These are phyloP conservation scores for Indri indri DNA, from an alignment of 2,113 vertebrate species.

Conservation along the genomic window DNA sequence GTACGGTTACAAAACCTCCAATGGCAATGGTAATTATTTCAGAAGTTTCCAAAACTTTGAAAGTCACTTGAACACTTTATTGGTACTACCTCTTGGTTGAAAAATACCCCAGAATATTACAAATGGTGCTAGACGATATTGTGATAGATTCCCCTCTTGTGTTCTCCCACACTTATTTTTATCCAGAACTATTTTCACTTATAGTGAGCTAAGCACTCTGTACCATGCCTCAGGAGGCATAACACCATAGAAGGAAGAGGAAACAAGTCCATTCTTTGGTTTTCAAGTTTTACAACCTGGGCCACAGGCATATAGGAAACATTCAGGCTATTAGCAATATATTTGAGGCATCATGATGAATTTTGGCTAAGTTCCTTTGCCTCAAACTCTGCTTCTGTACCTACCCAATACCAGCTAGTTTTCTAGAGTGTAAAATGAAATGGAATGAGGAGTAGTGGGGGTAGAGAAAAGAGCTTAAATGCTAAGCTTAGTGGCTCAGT, in stretches of 20 bases:
- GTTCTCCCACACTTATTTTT: not conserved
- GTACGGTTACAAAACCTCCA: not conserved
- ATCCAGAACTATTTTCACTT: not conserved
- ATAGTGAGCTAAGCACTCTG: not conserved
- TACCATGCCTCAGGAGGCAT: not conserved
- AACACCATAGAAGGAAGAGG: not conserved
- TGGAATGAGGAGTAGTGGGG: not conserved
- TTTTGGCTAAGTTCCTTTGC: not conserved
- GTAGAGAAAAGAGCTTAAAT: not conserved
- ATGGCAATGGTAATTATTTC: not conserved
- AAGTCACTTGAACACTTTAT: slow-evolving; percentile 4
- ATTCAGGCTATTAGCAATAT: not conserved
- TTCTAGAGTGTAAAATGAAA: not conserved
- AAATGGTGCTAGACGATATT: not conserved
- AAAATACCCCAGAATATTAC: not conserved
- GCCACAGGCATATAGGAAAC: not conserved
- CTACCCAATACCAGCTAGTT: not conserved
- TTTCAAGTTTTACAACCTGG: not conserved
- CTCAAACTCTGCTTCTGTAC: not conserved
- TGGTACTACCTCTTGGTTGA: not conserved
- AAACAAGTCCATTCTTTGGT: not conserved
- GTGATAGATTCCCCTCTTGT: not conserved
- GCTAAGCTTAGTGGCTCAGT: not conserved
- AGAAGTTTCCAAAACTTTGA: not conserved
- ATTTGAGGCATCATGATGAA: not conserved